Percentiles rank a stretch among this genome's conserved stretches.
Conservation (phyloP, 2,113 vertebrate genomes). For the Lasiurus borealis region DNA sequence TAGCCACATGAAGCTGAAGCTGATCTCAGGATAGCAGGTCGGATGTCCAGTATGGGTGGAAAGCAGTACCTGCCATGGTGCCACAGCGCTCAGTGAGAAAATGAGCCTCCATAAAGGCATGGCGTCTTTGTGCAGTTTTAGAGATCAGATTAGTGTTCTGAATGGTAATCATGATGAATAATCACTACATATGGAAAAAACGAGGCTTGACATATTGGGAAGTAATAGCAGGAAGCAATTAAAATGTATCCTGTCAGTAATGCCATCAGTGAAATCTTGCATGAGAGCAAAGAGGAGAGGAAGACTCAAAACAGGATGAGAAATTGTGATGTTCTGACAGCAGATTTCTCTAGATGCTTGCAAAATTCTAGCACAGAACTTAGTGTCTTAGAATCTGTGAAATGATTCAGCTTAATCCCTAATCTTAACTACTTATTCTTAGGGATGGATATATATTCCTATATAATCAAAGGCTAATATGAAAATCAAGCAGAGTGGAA, state of each 20-base stretch:
- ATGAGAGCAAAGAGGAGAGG: not conserved
- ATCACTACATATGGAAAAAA: not conserved
- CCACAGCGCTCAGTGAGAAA: not conserved
- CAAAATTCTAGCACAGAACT: not conserved
- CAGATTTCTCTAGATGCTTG: not conserved
- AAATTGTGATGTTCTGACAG: not conserved
- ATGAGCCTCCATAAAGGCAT: not conserved
- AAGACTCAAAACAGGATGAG: not conserved
- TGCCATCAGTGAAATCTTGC: not conserved
- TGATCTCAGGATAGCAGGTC: not conserved
- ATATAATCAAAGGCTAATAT: too few species aligned
- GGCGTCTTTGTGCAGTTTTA: not conserved
- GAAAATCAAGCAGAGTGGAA: too few species aligned
- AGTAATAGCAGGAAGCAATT: slow-evolving; percentile 40
- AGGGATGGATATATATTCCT: not conserved
- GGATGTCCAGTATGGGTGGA: not conserved
- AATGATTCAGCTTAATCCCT: not conserved
- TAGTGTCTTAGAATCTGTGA: not conserved
- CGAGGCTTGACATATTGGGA: not conserved
- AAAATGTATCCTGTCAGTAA: slow-evolving; percentile 39
- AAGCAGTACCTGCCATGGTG: not conserved
- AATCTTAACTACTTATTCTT: not conserved
- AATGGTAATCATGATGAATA: not conserved
- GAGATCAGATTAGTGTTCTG: not conserved
- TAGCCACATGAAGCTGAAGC: not conserved